These are phyloP conservation scores for Sakesphorus luctuosus DNA, from an alignment of 2,113 vertebrate genomes.

Conservation along the genomic window DNA sequence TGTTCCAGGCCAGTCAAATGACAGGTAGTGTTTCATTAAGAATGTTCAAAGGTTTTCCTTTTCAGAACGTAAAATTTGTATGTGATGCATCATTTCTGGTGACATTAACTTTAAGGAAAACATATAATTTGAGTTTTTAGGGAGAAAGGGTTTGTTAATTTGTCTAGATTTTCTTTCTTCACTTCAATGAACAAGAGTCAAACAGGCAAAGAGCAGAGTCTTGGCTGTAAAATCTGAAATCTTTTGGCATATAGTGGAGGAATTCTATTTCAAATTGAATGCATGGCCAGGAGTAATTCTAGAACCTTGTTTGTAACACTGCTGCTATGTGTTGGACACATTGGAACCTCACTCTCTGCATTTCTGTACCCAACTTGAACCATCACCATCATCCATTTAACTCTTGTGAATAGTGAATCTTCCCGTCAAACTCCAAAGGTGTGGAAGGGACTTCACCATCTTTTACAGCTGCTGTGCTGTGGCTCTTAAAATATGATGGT, in stretches of 20 bases:
- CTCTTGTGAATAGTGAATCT: background rate
- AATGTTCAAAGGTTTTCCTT: background rate
- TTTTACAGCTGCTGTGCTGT: background rate
- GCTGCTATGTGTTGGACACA: background rate
- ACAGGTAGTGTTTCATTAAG: background rate
- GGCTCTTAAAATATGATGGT: background rate
- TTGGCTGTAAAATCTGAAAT: background rate
- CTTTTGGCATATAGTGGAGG: background rate
- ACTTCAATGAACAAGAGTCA: background rate
- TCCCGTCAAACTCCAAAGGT: background rate
- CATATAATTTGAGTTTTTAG: background rate
- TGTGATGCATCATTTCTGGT: background rate
- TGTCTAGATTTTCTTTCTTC: background rate
- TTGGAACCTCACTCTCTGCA: rapidly evolving
- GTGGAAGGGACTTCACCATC: background rate
- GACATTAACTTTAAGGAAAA: background rate
- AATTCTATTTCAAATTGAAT: background rate
- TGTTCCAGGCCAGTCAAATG: background rate
- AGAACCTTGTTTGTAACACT: background rate
- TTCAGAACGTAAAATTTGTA: background rate
- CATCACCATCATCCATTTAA: background rate
- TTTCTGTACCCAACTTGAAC: background rate
- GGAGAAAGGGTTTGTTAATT: background rate
- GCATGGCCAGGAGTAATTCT: background rate
- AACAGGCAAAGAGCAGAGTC: background rate